Evolutionary conservation across 2,797 vertebrate species (phyloP), one percentile per base, ranked within the genome.

Genomic region (Streptopelia turtur): DNA sequence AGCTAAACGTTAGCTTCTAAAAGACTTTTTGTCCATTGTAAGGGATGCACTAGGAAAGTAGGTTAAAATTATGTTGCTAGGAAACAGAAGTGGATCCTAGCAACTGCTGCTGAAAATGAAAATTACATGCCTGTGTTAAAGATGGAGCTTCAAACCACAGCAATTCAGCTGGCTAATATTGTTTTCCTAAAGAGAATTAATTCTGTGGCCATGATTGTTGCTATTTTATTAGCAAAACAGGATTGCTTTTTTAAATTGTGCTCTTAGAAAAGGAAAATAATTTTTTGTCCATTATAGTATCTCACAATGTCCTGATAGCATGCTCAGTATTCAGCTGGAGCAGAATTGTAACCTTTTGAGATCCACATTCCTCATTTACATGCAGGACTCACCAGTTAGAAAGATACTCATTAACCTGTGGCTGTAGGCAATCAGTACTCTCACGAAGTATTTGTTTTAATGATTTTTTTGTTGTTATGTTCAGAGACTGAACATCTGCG

Each of bases 61-160:
- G 97, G 96, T 97, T 98, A 97, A 71, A 96, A 96, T 95, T 94
- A 78, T 79, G 97, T 98, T 98, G 97, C 97, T 97, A 98, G 97
- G 97, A 95, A 94, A 98, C 97, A 89, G 90, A 92, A 96, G 75
- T 80, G 72, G 68, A 96, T 92, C 97, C 95, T 97, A 97, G 97
- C 95, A 97, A 97, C 95, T 89, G 89, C 91, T 94, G 75, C 77
- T 94, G 82, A 76, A 95, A 95, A 94, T 95, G 90, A 95, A 96
- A 94, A 87, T 77, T 83, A 17, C 81, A 60, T 80, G 90, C 57
- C 72, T 78, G 45, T 77, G 56, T 71, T 87, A 86, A 77, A 80
- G 80, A 83, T 53, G 61, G 76, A 92, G 43, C 53, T 93, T 83
- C 66, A 90, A 57, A 16, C 28, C 70, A 49, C 64, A 85, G 74